Base-by-base conservation (phyloP, 2,888 invertebrate species). In the Sisyra terminalis region DNA sequence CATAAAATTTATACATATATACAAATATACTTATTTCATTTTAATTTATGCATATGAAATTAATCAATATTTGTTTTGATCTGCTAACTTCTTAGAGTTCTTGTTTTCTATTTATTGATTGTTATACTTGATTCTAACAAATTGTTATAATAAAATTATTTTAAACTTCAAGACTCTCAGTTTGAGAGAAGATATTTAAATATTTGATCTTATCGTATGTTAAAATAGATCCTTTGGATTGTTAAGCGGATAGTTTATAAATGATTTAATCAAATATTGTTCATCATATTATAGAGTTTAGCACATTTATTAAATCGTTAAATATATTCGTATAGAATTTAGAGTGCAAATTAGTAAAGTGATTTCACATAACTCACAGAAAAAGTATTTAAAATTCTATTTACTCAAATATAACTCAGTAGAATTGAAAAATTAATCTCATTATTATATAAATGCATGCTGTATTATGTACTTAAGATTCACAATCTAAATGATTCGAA, bases 211-310 rank as follows among this genome's bases (percentile, higher is more conserved):
- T 15, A 35, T 15, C 13, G 13, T 3, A 35, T 15, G 15, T 34
- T 14, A 35, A 35, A 15, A 13, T 15, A 14, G 13, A 35, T 15
- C 16, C 35, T 35, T 13, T 35, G 35, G 35, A 35, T 15, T 35
- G 35, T 35, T 35, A 15, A 35, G 9, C 35, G 35, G 35, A 35
- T 35, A 35, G 35, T 35, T n/a, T 35, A 15, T 35, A 14, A 35
- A 35, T 35, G 11, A 32, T n/a, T 32, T 11, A 32, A 32, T 32
- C 13, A 24, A 24, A 24, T 24, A 24, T 24, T 24, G 24, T 24
- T 24, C 24, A 24, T 24, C 24, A 24, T 24, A 24, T 24, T 24
- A 24, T 24, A 24, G 24, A 7, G 7, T 24, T 24, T 24, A 24
- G 24, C 24, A 24, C 24, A 24, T 24, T 24, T 24, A 24, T 24